Evolutionary conservation across 2,888 invertebrate species (phyloP).

Genomic region (Plemyria rubiginata): DNA sequence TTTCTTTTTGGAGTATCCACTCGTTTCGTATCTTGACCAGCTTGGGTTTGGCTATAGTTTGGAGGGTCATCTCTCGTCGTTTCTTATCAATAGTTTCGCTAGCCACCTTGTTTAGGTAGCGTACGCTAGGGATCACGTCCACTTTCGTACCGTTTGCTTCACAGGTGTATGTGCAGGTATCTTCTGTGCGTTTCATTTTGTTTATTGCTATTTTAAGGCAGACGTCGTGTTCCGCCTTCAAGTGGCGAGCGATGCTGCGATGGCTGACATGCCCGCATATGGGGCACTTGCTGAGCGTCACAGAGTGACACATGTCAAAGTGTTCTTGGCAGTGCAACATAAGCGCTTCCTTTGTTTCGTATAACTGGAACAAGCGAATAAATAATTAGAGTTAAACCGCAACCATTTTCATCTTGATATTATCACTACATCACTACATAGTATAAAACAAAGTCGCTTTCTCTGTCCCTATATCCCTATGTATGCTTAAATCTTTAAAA

Average conservation of each 20-base stretch:
- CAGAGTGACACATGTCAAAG: conserved; percentile 62
- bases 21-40: conserved; percentile 62
- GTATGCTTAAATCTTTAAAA: too few relatives aligned
- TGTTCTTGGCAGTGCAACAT: conserved; percentile 65
- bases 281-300: conserved; percentile 68
- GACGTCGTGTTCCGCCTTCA: conserved; percentile 51
- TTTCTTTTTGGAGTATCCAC: conserved; percentile 66
- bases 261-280: conserved; percentile 62
- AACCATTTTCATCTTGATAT: too few relatives aligned
- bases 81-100: conserved; percentile 58
- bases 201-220: conserved; percentile 48
- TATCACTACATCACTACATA: too few relatives aligned
- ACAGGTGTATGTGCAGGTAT: conserved; percentile 59
- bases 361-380: conserved; percentile 60
- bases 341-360: conserved; percentile 59
- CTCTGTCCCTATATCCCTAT: too few relatives aligned
- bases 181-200: conserved; percentile 49
- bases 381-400: not conserved
- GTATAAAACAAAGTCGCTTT: too few relatives aligned
- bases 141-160: conserved; percentile 52
- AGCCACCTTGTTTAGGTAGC: conserved; percentile 62
- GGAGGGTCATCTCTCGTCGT: conserved; percentile 51
- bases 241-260: conserved; percentile 50
- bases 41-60: conserved; percentile 56
- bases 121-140: conserved; percentile 70